Evolutionary conservation across 2,797 vertebrate species (phyloP).

Genomic region (Eremophila alpestris): DNA sequence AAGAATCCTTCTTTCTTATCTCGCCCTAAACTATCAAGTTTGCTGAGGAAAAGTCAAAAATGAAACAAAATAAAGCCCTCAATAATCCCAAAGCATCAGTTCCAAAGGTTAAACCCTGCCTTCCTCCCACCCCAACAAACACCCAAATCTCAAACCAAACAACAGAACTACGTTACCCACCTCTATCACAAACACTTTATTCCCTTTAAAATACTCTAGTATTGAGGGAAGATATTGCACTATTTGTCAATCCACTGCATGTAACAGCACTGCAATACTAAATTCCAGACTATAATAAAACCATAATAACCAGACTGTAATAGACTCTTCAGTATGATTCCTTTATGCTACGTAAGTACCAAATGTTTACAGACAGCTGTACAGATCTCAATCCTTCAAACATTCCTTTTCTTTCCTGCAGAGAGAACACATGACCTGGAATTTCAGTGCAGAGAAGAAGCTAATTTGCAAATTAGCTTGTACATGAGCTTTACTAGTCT

Average conservation of each 20-base stretch:
- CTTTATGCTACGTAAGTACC: not conserved
- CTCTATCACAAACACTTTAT: not conserved
- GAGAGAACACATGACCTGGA: not conserved
- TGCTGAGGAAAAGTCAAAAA: not conserved
- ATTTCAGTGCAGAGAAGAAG: not conserved
- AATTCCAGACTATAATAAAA: not conserved
- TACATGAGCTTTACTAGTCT: constrained; percentile 33
- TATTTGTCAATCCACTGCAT: not conserved
- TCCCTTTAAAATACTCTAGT: not conserved
- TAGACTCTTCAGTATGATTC: not conserved
- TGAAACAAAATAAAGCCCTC: not conserved
- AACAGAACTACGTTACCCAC: not conserved
- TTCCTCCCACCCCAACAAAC: not conserved
- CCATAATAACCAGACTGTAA: not conserved
- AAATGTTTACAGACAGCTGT: constrained; percentile 3
- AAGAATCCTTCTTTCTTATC: not conserved
- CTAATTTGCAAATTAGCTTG: constrained; percentile 29
- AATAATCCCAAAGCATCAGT: not conserved
- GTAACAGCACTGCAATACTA: not conserved
- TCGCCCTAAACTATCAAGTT: not conserved
- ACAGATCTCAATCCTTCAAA: not conserved
- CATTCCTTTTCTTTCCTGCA: not conserved
- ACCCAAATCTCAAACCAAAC: not conserved
- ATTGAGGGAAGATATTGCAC: not conserved
- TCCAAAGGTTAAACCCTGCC: not conserved